Base-by-base conservation (phyloP, 1,140 invertebrate species). In the Drosophila sulfurigaster region DNA sequence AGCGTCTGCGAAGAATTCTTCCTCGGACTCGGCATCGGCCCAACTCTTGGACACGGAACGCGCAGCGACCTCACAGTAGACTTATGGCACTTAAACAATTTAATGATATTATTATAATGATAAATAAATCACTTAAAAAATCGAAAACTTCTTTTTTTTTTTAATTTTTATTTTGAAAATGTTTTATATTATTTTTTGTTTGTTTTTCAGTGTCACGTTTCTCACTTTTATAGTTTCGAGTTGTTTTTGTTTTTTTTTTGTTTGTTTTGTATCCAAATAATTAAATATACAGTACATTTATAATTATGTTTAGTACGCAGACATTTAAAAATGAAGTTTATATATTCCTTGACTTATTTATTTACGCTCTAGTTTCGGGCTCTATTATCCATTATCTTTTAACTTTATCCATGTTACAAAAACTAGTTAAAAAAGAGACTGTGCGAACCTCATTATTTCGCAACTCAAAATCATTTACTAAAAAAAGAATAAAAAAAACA, bases 231-330 rank as follows among this genome's bases (percentile, higher is more conserved):
- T 56, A 10, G 3, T 41, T 57, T 54, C 28, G 25, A 13, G 4
- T 62, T 56, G 41, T 41, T 38, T 30, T 51, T 20, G 32, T 38
- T 25, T 30, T n/a, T 49, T n/a, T 38, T 58, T 35, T 20, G 10
- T 45, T 56, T 81, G 70, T 76, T 48, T 87, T 87, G 80, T 87
- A 88, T 88, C 77, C 83, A 87, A 87, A 80, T 88, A 88, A 78
- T 82, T 87, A 88, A 88, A 87, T 88, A 87, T 87, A 87, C 83
- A 88, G 85, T 88, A 88, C 80, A 83, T 89, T 75, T 87, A 87
- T 83, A 81, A 83, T 88, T 88, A 88, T 79, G 57, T 89, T 89
- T 89, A 88, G 85, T 88, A 81, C 85, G 81, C 78, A 83, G 74
- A 88, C 81, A 82, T 67, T 67, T 88, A 79, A 57, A 88, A 88